Evolutionary conservation across 2,888 invertebrate genomes (phyloP).

Genomic region (Branchinecta sandiegonensis): DNA sequence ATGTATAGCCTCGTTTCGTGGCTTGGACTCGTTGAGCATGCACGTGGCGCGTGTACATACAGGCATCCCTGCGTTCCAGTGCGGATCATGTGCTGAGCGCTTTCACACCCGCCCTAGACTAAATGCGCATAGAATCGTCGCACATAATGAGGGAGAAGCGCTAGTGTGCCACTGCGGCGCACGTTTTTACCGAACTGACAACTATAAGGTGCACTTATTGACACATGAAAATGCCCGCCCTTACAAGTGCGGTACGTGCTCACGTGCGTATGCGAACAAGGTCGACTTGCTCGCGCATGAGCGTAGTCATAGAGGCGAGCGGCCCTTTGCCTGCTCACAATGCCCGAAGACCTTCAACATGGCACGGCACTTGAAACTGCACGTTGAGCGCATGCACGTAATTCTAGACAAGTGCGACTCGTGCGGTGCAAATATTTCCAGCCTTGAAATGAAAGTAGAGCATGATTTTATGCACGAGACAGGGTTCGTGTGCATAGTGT

Average conservation of each 20-base stretch:
- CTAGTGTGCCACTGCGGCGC: slow-evolving; percentile 6
- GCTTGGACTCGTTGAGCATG: slow-evolving; percentile 6
- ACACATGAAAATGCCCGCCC: background rate
- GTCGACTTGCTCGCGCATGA: background rate
- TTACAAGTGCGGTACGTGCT: background rate
- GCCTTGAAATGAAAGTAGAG: background rate
- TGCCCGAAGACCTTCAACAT: background rate
- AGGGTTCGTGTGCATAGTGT: background rate
- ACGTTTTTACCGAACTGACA: background rate
- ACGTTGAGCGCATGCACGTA: background rate
- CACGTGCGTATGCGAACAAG: background rate
- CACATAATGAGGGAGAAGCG: background rate
- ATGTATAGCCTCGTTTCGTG: background rate
- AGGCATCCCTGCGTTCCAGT: background rate
- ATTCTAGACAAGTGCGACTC: background rate
- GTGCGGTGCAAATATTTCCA: slow-evolving; percentile 1
- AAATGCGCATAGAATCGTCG: background rate
- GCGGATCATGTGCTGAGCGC: background rate
- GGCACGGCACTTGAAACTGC: slow-evolving; percentile 1
- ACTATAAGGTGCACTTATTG: background rate
- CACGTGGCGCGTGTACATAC: background rate
- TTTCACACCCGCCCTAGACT: slow-evolving; percentile 11
- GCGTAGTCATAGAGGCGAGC: slow-evolving; percentile 14
- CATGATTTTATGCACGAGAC: slow-evolving; percentile 9
- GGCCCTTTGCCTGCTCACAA: background rate